These are phyloP conservation scores for Hyperopisus bebe DNA, from an alignment of 2,113 vertebrate species.

Conservation along the genomic window DNA sequence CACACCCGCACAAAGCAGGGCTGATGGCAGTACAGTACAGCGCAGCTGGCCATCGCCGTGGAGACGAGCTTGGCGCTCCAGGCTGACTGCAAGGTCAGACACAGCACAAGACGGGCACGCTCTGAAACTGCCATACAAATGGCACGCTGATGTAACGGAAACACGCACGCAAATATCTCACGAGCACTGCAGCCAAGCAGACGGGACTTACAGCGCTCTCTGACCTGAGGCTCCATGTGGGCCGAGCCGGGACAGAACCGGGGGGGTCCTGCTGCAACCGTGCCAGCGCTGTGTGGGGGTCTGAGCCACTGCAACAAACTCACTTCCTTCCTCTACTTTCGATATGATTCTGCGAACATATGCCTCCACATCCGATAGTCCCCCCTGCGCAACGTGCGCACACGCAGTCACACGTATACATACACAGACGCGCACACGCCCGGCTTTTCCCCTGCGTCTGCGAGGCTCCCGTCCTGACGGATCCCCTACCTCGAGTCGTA, in stretches of 20 bases:
- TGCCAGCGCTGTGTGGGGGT: slow-evolving; percentile 10
- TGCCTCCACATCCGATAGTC: neutral
- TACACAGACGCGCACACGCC: neutral
- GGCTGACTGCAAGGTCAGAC: neutral
- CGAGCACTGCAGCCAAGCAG: neutral
- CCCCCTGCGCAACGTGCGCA: neutral
- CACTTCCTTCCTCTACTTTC: neutral
- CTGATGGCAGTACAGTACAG: neutral
- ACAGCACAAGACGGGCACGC: neutral
- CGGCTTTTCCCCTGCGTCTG: neutral
- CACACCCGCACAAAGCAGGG: neutral
- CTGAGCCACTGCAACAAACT: slow-evolving; percentile 9
- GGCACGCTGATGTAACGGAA: neutral
- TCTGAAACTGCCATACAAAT: neutral
- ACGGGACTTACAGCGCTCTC: neutral
- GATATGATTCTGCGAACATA: neutral
- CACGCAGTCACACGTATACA: neutral
- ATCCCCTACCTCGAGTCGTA: neutral
- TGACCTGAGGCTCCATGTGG: neutral
- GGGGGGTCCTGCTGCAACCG: too few relatives aligned
- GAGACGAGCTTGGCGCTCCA: neutral
- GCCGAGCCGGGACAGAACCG: neutral
- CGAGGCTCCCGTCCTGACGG: slow-evolving; percentile 29
- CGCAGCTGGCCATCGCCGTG: neutral
- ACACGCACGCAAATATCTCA: neutral